Evolutionary conservation across 2,113 vertebrate genomes (phyloP).

Genomic region (Haplochromis burtoni): DNA sequence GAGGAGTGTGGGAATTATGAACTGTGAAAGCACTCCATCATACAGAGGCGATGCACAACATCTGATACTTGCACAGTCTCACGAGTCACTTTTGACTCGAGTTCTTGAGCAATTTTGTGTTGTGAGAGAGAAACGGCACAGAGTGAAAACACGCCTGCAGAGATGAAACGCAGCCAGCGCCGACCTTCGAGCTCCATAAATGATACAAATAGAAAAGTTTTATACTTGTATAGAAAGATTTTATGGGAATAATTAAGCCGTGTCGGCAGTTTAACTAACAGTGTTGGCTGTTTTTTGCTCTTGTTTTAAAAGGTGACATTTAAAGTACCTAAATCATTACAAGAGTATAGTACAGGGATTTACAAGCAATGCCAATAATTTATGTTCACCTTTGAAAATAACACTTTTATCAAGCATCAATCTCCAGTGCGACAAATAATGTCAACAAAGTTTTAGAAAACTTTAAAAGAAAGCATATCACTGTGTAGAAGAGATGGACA

Average conservation of each 20-base stretch:
- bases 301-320: not conserved
- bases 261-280: not conserved
- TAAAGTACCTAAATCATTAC: not conserved
- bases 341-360: not conserved
- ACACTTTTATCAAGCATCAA: not conserved
- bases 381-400: not conserved
- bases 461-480: not conserved
- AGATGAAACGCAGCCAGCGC: not conserved
- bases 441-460: not conserved
- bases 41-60: not conserved
- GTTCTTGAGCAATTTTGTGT: not conserved
- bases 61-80: not conserved
- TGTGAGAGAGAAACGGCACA: not conserved
- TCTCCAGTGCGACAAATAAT: not conserved
- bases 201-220: not conserved
- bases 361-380: not conserved
- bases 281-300: not conserved
- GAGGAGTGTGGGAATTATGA: constrained; percentile 46
- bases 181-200: not conserved
- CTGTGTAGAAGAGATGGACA: not conserved
- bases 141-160: not conserved
- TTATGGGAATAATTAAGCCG: not conserved
- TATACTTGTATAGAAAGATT: not conserved
- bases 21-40: not conserved
- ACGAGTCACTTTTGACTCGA: not conserved